Conservation (phyloP, 1,140 invertebrate genomes). For the Anastrepha obliqua region DNA sequence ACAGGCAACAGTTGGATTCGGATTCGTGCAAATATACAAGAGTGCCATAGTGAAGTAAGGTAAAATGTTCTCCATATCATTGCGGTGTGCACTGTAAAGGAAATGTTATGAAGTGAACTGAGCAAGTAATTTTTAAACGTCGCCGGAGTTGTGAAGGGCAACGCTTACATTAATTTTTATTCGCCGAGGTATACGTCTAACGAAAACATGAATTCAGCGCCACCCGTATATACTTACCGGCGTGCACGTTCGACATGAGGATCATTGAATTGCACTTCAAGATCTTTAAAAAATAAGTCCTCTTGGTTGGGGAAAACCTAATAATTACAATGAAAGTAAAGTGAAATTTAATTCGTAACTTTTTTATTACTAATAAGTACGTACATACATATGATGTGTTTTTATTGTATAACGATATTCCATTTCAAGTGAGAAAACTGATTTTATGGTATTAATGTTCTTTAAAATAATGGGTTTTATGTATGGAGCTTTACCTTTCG, state of each 20-base stretch:
- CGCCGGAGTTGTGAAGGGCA: too few species aligned
- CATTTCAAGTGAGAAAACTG: too few species aligned
- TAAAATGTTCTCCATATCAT: conserved; percentile 83
- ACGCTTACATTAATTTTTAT: background rate
- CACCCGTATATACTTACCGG: conserved; percentile 60
- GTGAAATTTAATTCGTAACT: background rate
- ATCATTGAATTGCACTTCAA: conserved; percentile 70
- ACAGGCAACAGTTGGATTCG: conserved; percentile 75
- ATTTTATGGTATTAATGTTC: background rate
- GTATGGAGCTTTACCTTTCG: conserved; percentile 64
- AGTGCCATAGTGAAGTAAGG: conserved; percentile 79
- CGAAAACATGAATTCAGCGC: too few species aligned
- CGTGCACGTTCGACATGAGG: conserved; percentile 71
- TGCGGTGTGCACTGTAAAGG: conserved; percentile 79
- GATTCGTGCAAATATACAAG: conserved; percentile 79
- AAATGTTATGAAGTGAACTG: background rate
- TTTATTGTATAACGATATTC: too few species aligned
- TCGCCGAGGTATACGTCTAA: background rate
- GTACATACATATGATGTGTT: too few species aligned
- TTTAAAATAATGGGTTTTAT: background rate
- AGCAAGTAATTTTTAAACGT: background rate
- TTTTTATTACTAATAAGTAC: too few species aligned
- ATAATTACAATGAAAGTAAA: background rate
- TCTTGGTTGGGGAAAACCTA: conserved; percentile 71
- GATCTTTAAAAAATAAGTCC: conserved; percentile 70